Conservation (phyloP, 2,113 vertebrate species). For the Catagonus wagneri region DNA sequence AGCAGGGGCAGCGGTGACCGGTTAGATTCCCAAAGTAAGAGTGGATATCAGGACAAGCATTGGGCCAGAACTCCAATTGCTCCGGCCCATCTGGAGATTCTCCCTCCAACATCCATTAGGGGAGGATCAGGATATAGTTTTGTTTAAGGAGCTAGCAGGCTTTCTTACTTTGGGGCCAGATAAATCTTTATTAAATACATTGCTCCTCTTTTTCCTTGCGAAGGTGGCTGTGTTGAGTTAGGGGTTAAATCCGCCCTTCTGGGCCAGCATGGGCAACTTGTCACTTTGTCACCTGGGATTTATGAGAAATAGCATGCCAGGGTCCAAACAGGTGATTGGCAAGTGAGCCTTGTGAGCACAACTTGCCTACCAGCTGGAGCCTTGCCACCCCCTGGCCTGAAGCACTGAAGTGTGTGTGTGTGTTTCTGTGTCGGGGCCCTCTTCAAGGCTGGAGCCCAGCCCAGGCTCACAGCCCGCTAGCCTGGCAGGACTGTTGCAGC, state of each 20-base stretch:
- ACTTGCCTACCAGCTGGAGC: background rate
- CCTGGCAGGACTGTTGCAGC: background rate
- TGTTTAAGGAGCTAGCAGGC: background rate
- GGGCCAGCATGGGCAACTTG: background rate
- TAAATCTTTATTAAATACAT: background rate
- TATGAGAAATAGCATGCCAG: conserved; percentile 1
- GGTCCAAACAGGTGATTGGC: background rate
- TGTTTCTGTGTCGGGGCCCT: background rate
- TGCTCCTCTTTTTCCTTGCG: background rate
- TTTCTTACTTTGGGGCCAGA: background rate
- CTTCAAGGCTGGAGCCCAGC: background rate
- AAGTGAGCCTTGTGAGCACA: background rate
- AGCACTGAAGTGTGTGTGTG: background rate
- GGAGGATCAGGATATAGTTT: background rate
- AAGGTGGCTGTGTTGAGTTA: background rate
- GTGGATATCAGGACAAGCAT: background rate
- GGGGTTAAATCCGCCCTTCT: background rate
- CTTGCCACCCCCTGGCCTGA: background rate
- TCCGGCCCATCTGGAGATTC: background rate
- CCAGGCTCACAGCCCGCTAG: background rate
- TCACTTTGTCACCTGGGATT: background rate
- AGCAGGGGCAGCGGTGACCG: background rate
- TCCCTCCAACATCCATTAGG: background rate
- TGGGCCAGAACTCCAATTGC: background rate
- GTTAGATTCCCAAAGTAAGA: background rate